phyloP scores from a whole-genome alignment of 2,113 vertebrate genomes.

The Megatriorchis doriae region DNA sequence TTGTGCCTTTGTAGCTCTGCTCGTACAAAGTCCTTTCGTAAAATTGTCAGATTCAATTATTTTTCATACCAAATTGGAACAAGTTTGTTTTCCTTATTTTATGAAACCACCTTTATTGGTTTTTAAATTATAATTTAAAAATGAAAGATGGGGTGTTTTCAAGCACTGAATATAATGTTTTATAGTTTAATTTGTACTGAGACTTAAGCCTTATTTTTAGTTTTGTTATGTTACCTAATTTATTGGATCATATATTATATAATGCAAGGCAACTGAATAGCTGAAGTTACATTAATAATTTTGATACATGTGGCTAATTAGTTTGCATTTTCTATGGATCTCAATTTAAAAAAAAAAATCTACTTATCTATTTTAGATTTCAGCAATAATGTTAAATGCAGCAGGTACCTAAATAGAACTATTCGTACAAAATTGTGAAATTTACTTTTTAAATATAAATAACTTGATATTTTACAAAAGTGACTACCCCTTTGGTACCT shows the following conservation, averaged over 20 bases:
- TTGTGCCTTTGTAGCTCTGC: background rate
- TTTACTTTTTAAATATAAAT: background rate
- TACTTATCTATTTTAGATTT: constrained; percentile 39
- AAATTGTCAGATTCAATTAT: constrained; percentile 2
- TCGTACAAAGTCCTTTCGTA: background rate
- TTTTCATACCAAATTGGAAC: background rate
- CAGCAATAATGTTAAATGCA: background rate
- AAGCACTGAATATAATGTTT: constrained; percentile 31
- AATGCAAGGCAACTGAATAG: constrained; percentile 44
- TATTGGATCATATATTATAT: constrained; percentile 65
- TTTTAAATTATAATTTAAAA: constrained; percentile 17
- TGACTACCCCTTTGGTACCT: background rate
- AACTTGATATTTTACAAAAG: background rate
- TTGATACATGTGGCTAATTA: constrained; percentile 72
- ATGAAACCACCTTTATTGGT: constrained; percentile 5
- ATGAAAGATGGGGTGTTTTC: constrained; percentile 28
- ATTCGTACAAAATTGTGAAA: background rate
- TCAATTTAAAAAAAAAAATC: background rate
- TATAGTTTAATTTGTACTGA: constrained; percentile 68
- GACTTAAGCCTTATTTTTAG: constrained; percentile 32
- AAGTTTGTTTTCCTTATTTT: constrained; percentile 9
- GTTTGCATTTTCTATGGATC: constrained; percentile 48
- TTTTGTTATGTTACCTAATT: constrained; percentile 53
- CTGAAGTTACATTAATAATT: constrained; percentile 63
- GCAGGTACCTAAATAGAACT: background rate